Conservation (phyloP, 2,113 vertebrate genomes). For the Triplophysa tibetana region DNA sequence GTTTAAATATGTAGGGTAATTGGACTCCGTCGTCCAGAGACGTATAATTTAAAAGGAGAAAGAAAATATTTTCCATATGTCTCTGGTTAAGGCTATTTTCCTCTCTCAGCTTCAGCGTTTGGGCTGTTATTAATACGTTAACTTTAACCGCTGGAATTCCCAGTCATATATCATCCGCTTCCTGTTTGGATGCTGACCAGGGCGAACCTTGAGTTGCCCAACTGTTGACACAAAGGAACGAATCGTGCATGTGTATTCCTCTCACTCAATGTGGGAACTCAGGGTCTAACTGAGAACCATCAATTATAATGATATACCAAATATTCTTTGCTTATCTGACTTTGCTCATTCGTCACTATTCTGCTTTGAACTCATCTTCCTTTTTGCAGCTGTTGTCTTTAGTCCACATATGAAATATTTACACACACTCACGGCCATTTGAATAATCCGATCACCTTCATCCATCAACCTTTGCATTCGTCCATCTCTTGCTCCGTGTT, state of each 20-base stretch:
- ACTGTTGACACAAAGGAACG: not conserved
- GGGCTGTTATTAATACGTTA: conserved; percentile 53
- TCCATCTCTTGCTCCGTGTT: conserved; percentile 5
- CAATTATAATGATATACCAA: conserved; percentile 2
- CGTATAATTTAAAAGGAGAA: conserved; percentile 48
- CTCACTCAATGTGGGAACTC: not conserved
- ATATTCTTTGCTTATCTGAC: conserved; percentile 16
- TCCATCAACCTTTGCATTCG: conserved; percentile 18
- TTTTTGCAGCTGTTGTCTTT: conserved; percentile 30
- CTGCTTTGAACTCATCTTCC: not conserved
- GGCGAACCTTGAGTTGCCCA: conserved; percentile 16
- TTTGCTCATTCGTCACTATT: conserved; percentile 12
- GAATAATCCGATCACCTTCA: conserved; percentile 11
- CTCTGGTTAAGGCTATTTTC: conserved; percentile 40
- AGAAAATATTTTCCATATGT: conserved; percentile 53
- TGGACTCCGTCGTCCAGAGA: conserved; percentile 25
- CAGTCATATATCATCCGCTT: conserved; percentile 52
- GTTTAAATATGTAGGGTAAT: conserved; percentile 47
- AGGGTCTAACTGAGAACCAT: conserved; percentile 10
- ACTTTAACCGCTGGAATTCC: conserved; percentile 49
- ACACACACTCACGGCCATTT: conserved; percentile 9
- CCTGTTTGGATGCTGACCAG: conserved; percentile 48
- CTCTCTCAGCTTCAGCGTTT: conserved; percentile 26
- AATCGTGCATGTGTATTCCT: not conserved
- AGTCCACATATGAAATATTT: conserved; percentile 29